Evolutionary conservation across 2,888 invertebrate genomes (phyloP), one percentile per base, ranked within the genome.

Genomic region (Ochropleura leucogaster): DNA sequence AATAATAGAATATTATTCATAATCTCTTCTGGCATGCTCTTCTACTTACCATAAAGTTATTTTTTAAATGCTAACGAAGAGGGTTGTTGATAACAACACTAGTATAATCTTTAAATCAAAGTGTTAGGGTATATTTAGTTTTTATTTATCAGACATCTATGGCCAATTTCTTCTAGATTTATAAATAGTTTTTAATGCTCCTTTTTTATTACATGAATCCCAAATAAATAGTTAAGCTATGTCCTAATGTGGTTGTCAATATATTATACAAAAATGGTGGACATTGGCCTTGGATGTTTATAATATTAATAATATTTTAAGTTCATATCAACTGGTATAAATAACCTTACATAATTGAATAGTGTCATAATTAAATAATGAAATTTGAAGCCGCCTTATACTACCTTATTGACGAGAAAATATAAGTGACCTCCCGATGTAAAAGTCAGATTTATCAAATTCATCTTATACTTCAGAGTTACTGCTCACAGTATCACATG

Each of bases 391-490:
- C 42, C 30, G 18, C 82, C 66, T 65, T 40, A 44, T 42, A 44
- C 79, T 78, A 82, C 80, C 80, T 82, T 82, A 73, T 49, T 78
- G 73, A 70, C 73, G 3, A 64, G 10, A 20, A 18, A 8, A 30
- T n/a, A 4, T 30, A 8, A 20, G 14, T 12, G 30, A 14, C n/a
- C 0, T 51, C 12, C 8, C 14, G 8, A 3, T 44, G 14, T 51
- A 51, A 68, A 18, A 57, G 10, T 10, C 20, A 20, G 14, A 46
- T 14, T 40, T 9, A 40, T 2, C 8, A 46, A n/a, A 53, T 40
- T 14, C 4, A 0, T 3, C n/a, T n/a, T 18, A 0, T 40, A 18
- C 0, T 30, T 14, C 51, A 6, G 30, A 40, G n/a, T 46, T 12
- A 42, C 4, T n/a, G 47, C n/a, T n/a, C n/a, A 10, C 46, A 9